These are phyloP conservation scores for Heterodera filipjevi DNA, from an alignment of 2,888 invertebrate species.

Conservation along the genomic window DNA sequence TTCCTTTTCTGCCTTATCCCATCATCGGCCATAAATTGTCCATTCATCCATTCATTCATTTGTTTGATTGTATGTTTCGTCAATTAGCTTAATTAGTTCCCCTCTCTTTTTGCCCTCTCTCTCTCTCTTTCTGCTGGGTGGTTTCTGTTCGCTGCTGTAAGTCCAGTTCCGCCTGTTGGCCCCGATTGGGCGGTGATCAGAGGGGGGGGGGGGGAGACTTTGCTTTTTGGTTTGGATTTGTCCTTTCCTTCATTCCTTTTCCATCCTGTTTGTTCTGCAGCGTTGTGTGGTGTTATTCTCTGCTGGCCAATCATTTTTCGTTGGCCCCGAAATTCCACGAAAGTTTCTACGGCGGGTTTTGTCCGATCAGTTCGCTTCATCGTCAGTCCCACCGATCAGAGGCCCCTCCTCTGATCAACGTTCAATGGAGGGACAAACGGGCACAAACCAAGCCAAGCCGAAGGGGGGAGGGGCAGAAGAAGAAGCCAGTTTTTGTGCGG, in stretches of 20 bases:
- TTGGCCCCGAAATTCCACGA: not conserved
- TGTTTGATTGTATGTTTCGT: not conserved
- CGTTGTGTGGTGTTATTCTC: too few relatives aligned
- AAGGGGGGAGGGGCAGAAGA: too few relatives aligned
- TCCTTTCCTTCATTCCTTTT: not conserved
- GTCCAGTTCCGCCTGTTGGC: not conserved
- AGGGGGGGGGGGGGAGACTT: not conserved
- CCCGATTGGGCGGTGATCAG: not conserved
- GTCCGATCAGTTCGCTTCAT: not conserved
- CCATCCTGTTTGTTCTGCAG: not conserved
- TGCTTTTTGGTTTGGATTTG: not conserved
- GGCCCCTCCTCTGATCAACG: not conserved
- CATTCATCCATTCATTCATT: not conserved
- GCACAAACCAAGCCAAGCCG: not conserved
- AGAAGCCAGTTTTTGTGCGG: constrained; percentile 1
- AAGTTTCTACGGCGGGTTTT: not conserved
- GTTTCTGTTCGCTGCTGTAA: not conserved
- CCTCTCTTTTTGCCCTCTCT: not conserved
- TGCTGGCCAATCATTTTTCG: not conserved
- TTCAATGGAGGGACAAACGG: not conserved
- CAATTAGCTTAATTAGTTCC: too few relatives aligned
- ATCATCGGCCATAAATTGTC: not conserved
- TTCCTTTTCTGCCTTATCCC: not conserved
- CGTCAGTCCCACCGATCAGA: constrained; percentile 9
- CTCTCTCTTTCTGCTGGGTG: not conserved